Base-by-base conservation (phyloP, 2,888 invertebrate species). In the Myathropa florea region DNA sequence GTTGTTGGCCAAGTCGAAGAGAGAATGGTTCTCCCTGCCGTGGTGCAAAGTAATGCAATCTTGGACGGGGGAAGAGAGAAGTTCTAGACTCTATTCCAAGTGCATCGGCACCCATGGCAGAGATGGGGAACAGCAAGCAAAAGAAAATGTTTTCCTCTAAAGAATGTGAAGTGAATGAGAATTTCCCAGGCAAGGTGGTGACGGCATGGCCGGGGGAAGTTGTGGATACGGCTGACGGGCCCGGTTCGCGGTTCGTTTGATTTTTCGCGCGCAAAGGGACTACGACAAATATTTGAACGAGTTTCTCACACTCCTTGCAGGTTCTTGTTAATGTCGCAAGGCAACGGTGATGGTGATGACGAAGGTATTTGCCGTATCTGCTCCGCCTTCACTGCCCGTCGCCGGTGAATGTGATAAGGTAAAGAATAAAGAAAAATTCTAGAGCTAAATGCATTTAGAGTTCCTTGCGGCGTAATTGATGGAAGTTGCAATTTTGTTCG, bases 221-320 rank as follows among this genome's bases (percentile, higher is more conserved):
- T 39, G 61, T 63, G 71, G 76, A 72, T 79, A 80, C 60, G 67
- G 39, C 61, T 61, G 61, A 30, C 30, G 30, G 30, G 64, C 53
- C 68, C 33, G 23, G 82, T 82, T 82, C 82, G 86, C 86, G 86
- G 86, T 86, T 83, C 83, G 78, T 86, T 86, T 86, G 86, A 86
- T 86, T 83, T 85, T 86, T 83, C 73, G 73, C 86, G 78, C 75
- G 55, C 77, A 86, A 78, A 75, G 82, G 63, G 70, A 78, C 77
- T 64, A 82, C 78, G 86, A 86, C 82, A 86, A 86, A 86, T 83
- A 83, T 83, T 86, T 82, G 85, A 86, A 86, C 82, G 85, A 86
- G 78, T 82, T 86, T 82, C 85, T 82, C 85, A 85, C 77, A 81
- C 81, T 77, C 81, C 39, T 18, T 21, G 21, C 21, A 53, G 79